Conservation (phyloP, 2,797 vertebrate genomes). For the Onychomys leucogaster region DNA sequence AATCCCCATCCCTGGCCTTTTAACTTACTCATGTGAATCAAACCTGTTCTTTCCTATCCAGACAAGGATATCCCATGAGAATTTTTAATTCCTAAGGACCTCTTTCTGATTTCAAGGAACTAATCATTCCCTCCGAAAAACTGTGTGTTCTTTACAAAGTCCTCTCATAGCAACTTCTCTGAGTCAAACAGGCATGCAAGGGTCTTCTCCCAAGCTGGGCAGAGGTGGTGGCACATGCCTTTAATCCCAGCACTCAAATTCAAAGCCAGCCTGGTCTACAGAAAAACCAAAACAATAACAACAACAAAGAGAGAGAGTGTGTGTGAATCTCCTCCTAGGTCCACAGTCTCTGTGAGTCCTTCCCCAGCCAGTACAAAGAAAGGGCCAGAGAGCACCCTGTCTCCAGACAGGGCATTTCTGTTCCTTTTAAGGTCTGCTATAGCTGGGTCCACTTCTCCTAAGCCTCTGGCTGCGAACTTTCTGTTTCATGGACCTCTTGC, state of each 20-base stretch:
- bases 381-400: background rate
- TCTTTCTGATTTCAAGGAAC: constrained; percentile 15
- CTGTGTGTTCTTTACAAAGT: background rate
- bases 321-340: too few relatives aligned
- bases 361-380: background rate
- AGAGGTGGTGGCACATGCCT: background rate
- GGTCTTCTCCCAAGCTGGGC: background rate
- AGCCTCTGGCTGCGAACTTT: background rate
- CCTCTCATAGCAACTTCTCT: background rate
- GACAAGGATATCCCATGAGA: background rate
- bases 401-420: background rate
- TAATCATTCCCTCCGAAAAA: background rate
- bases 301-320: too few relatives aligned
- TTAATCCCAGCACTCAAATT: background rate
- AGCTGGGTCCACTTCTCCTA: background rate
- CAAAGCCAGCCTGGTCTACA: background rate
- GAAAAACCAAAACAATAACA: background rate
- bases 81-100: background rate
- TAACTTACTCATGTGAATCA: background rate
- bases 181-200: background rate
- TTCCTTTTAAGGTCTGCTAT: background rate
- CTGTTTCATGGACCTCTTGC: background rate
- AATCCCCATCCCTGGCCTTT: too few relatives aligned
- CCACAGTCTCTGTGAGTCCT: background rate
- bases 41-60: background rate